Evolutionary conservation across 2,888 invertebrate genomes (phyloP), one percentile per base, ranked within the genome.

Genomic region (Mylabris sibirica): DNA sequence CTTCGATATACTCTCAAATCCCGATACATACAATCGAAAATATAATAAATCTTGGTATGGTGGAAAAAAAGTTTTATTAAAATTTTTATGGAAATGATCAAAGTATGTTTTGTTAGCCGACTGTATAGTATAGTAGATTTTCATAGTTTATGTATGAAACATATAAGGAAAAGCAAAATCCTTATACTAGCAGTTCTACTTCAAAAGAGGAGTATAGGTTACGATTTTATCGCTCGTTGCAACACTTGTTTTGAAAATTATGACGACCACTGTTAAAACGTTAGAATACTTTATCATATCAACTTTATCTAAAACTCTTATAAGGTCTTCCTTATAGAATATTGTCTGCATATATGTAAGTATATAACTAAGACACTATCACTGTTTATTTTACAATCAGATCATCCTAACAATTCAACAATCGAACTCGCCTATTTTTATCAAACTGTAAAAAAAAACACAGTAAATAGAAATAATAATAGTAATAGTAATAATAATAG

Each of bases 201-300:
- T 34, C 60, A 34, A 49, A 49, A 49, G 20, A 49, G 49, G 35
- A 38, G 35, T 60, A 60, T 60, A 60, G 60, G 60, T 60, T 60
- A 60, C 38, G 60, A 60, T 60, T 60, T 60, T 35, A 60, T 60
- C 60, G 60, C 34, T 60, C 60, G 60, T 60, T 60, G 34, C 35
- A 60, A 60, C 35, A 60, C 60, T 44, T 59, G 34, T n/a, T 60
- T 20, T 60, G 60, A 60, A 34, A 60, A 60, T 60, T 60, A 60
- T 60, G 60, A 60, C 60, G 60, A 60, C 60, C 60, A 60, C 60
- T 60, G 60, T 38, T 49, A 38, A n/a, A 60, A 60, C n/a, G 60
- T 60, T 60, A 22, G 35, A 60, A 60, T 60, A 60, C 35, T 8
- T 60, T 60, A 30, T 60, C 34, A 38, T 60, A 60, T 60, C 60